A percentile compares a stretch with the other conserved stretches of the same genome.
These are phyloP conservation scores for Lepidurus arcticus DNA, from an alignment of 1,140 invertebrate species.

Conservation along the genomic window DNA sequence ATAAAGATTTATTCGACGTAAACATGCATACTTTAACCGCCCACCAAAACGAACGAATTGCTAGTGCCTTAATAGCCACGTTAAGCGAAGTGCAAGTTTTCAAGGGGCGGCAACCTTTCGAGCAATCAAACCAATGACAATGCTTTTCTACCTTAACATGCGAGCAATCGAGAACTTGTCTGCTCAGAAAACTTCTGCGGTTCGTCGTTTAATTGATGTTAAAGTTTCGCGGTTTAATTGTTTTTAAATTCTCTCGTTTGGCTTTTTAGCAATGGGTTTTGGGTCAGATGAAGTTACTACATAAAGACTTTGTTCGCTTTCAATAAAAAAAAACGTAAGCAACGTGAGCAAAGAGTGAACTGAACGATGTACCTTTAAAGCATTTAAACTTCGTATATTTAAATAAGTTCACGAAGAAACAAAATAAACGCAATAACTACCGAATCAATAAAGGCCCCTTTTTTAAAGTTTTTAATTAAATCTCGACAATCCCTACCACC, in stretches of 20 bases:
- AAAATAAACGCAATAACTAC: not conserved
- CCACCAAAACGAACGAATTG: not conserved
- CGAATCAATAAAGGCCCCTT: conserved; percentile 5
- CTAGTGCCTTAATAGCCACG: not conserved
- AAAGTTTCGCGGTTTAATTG: too few species aligned
- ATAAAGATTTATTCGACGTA: not conserved
- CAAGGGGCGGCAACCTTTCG: not conserved
- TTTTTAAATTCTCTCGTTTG: too few species aligned
- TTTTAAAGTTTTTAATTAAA: conserved; percentile 22
- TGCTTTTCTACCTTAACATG: too few species aligned
- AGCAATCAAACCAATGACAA: too few species aligned
- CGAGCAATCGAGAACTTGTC: too few species aligned
- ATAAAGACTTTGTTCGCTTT: too few species aligned
- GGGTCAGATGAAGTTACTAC: too few species aligned
- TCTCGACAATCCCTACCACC: conserved; percentile 15
- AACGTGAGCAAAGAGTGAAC: too few species aligned
- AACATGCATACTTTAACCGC: not conserved
- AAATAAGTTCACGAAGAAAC: not conserved
- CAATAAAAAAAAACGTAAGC: too few species aligned
- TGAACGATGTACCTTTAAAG: not conserved
- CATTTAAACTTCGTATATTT: conserved; percentile 17
- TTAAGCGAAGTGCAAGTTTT: not conserved
- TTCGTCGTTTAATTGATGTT: too few species aligned
- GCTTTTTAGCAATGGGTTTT: too few species aligned
- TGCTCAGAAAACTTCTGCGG: too few species aligned